These are phyloP conservation scores for Rhopalosiphum padi DNA, from an alignment of 1,140 invertebrate species.

Conservation along the genomic window DNA sequence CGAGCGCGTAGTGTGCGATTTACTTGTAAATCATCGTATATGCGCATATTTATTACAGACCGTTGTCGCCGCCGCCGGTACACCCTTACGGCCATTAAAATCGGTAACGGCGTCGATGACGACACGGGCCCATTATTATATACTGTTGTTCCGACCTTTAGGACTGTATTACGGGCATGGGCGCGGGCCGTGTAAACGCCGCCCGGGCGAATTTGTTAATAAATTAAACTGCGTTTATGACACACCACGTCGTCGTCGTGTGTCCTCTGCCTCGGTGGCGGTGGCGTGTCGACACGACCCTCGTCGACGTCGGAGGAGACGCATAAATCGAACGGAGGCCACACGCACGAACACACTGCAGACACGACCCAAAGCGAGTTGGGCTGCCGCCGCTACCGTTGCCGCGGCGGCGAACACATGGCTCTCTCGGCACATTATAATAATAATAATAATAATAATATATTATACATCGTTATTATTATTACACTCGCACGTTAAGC, in stretches of 20 bases:
- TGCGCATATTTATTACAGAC: neutral
- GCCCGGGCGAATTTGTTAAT: neutral
- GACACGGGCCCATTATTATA: neutral
- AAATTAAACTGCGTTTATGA: slow-evolving; percentile 36
- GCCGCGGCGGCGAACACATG: neutral
- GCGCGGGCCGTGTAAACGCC: neutral
- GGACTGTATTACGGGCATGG: neutral
- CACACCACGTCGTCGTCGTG: neutral
- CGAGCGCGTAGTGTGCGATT: neutral
- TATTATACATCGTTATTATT: neutral
- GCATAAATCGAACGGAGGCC: neutral
- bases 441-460: neutral
- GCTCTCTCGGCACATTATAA: neutral
- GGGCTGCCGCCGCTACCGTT: neutral
- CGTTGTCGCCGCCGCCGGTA: neutral
- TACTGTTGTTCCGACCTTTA: neutral
- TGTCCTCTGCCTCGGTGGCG: no score
- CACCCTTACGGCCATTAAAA: slow-evolving; percentile 20
- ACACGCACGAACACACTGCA: neutral
- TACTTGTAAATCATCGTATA: slow-evolving; percentile 12
- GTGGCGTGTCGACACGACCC: neutral
- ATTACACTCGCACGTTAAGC: neutral
- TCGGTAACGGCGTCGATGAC: neutral
- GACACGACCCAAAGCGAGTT: neutral
- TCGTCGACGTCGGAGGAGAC: neutral